Base-by-base conservation (phyloP, 2,888 invertebrate genomes). In the Achlya flavicornis region DNA sequence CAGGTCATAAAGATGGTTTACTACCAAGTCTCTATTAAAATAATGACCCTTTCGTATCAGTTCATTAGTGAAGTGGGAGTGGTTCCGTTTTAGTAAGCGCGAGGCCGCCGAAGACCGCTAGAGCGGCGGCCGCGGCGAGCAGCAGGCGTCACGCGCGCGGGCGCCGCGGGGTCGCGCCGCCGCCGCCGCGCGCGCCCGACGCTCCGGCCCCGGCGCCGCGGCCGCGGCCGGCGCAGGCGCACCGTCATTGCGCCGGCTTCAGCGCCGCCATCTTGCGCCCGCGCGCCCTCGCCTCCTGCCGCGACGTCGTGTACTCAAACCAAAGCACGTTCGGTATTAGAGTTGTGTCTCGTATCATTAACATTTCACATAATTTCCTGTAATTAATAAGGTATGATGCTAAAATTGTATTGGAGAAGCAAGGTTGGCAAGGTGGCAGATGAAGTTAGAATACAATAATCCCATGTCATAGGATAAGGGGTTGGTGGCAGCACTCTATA, bases 301-400 rank as follows among this genome's bases (percentile, higher is more conserved):
- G 94, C 63, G 97, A 96, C 72, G 97, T 97, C 35, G 97, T 98
- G 87, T 98, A 98, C 87, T 98, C 98, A 86, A 98, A 98, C 98
- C 98, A 98, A 73, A 98, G 87, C 19, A 98, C 97, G 87, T 98
- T 98, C 35, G 98, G 98, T 85, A 98, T 98, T 65, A 98, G 91
- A 0, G 98, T 97, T 53, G 98, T 97, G 85, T 98, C 98, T 70
- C 98, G 95, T 68, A 98, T 92, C 92, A 98, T 95, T 68, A 98
- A 91, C 87, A 97, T 96, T 91, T 98, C 98, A 65, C 97, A 97
- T 73, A 97, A 90, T 91, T 96, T 97, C 95, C 98, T 98, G 93
- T 19, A 60, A 60, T 11, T 7, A 14, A 59, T 38, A 94, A 94
- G 67, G 70, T 58, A 19, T 26, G 59, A n/a, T 38, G 1, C 14